These are phyloP conservation scores for Chironomus striatipennis DNA, from an alignment of 1,140 invertebrate species.

Conservation along the genomic window DNA sequence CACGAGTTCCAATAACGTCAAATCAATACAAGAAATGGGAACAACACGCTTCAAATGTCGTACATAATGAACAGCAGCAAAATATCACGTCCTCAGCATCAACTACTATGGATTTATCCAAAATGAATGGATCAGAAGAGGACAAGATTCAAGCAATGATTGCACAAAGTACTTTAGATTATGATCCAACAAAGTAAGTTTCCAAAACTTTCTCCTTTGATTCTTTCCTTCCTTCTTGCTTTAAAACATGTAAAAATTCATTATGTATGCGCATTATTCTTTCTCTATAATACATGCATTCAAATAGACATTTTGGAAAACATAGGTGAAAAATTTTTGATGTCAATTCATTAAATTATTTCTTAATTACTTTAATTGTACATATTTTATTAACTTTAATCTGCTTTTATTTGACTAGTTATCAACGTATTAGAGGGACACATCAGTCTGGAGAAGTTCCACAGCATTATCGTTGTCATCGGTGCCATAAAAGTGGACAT, in stretches of 20 bases:
- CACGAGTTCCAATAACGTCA: conserved; percentile 73
- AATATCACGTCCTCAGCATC: conserved; percentile 40
- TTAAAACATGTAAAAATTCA: not conserved
- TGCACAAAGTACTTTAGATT: conserved; percentile 90
- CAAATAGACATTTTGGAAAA: conserved; percentile 28
- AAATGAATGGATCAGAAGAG: conserved; percentile 86
- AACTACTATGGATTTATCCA: conserved; percentile 68
- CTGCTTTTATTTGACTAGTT: conserved; percentile 46
- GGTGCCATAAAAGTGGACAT: conserved; percentile 86
- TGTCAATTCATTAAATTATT: too few relatives aligned
- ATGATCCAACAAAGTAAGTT: conserved; percentile 90
- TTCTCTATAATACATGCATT: not conserved
- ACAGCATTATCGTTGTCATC: conserved; percentile 81
- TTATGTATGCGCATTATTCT: conserved; percentile 1
- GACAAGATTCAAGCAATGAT: conserved; percentile 98
- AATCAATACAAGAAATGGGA: conserved; percentile 70
- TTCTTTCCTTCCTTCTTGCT: not conserved
- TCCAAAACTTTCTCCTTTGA: conserved; percentile 22
- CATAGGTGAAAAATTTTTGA: not conserved
- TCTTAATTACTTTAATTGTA: too few relatives aligned
- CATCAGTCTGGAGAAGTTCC: conserved; percentile 84
- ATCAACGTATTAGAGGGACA: conserved; percentile 75
- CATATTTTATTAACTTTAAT: too few relatives aligned
- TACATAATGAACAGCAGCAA: conserved; percentile 35
- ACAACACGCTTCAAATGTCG: conserved; percentile 31